A percentile compares a stretch with the other conserved stretches of the same genome.
These are phyloP conservation scores for Apis dorsata DNA, from an alignment of 1,140 invertebrate genomes.

Conservation along the genomic window DNA sequence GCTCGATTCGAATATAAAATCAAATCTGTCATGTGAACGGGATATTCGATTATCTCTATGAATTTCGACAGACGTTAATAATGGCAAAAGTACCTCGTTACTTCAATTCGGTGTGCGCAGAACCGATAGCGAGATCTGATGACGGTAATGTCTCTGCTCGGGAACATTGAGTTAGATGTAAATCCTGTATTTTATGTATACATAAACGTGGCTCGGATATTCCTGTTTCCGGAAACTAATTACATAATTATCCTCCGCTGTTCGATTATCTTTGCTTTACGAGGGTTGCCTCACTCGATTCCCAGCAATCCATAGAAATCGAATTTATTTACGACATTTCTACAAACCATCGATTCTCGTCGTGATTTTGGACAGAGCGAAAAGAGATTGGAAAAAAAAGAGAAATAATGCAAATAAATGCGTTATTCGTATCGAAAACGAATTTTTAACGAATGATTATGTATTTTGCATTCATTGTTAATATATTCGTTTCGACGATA, in stretches of 20 bases:
- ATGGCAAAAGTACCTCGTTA: constrained; percentile 23
- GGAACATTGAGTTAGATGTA: constrained; percentile 10
- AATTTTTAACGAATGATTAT: no score
- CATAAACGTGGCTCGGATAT: not conserved
- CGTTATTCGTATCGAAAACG: no score
- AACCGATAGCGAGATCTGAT: not conserved
- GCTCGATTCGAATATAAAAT: not conserved
- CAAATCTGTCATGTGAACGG: not conserved
- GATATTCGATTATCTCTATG: not conserved
- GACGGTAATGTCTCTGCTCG: not conserved
- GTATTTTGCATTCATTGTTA: no score
- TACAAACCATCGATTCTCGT: not conserved
- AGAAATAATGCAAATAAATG: no score
- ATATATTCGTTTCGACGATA: no score
- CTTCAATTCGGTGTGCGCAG: constrained; percentile 6
- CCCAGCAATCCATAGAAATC: not conserved
- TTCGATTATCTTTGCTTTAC: constrained; percentile 44
- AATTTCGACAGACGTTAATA: not conserved
- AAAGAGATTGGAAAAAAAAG: not conserved
- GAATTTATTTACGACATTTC: not conserved
- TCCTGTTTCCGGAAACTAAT: constrained; percentile 30
- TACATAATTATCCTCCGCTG: constrained; percentile 35
- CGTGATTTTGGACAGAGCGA: not conserved
- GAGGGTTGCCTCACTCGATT: not conserved
- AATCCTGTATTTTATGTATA: constrained; percentile 33